phyloP scores from a whole-genome alignment of 2,888 invertebrate genomes.

The Cartodere bifasciata region DNA sequence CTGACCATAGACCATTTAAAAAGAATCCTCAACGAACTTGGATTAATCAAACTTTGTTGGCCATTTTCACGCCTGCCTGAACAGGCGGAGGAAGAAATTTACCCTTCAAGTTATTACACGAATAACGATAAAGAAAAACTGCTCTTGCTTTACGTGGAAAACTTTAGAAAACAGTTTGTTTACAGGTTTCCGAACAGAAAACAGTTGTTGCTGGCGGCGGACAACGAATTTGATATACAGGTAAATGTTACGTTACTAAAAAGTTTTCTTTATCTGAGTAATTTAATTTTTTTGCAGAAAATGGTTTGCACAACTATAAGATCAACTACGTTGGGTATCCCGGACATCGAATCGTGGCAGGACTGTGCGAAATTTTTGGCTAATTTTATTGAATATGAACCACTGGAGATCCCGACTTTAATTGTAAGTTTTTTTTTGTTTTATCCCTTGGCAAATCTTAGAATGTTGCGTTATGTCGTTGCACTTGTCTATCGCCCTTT shows the following conservation, averaged over 20 bases:
- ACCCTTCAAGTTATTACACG: conserved; percentile 52
- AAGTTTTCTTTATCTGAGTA: not conserved
- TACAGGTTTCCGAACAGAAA: conserved; percentile 45
- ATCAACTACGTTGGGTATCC: conserved; percentile 61
- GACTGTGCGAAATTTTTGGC: conserved; percentile 61
- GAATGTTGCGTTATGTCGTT: no score
- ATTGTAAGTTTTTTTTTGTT: conserved; percentile 47
- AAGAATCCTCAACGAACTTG: conserved; percentile 45
- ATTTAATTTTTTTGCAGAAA: conserved; percentile 47
- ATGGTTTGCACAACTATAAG: conserved; percentile 76
- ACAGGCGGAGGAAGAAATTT: conserved; percentile 45
- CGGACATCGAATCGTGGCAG: conserved; percentile 57
- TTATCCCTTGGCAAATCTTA: no score
- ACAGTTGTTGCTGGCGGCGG: conserved; percentile 54
- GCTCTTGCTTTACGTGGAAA: conserved; percentile 60
- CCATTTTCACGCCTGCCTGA: conserved; percentile 42
- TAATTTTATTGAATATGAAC: conserved; percentile 65
- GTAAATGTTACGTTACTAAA: conserved; percentile 32
- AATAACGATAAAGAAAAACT: conserved; percentile 58
- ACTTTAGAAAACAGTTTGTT: conserved; percentile 60
- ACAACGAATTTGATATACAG: conserved; percentile 68
- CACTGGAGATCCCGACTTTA: conserved; percentile 49
- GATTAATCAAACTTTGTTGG: conserved; percentile 52
- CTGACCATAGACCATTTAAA: conserved; percentile 42
- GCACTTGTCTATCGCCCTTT: no score